Evolutionary conservation across 2,797 vertebrate species (phyloP).

Genomic region (Ataeniobius toweri): DNA sequence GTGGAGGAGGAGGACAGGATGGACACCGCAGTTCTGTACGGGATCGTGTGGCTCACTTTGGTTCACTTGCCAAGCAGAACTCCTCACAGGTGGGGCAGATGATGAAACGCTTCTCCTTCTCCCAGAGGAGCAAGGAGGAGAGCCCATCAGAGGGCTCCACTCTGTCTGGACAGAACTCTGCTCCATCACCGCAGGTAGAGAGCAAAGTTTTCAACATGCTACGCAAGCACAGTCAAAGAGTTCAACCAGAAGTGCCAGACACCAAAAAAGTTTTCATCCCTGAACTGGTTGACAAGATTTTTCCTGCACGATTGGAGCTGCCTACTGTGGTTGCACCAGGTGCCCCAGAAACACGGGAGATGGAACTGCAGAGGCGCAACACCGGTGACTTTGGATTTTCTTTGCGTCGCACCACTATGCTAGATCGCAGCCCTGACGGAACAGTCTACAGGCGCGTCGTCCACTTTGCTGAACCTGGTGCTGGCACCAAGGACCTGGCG

Average conservation of each 20-base stretch:
- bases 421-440: constrained; percentile 89
- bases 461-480: constrained; percentile 95
- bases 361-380: constrained; percentile 92
- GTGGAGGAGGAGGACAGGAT: constrained; percentile 71
- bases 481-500: constrained; percentile 93
- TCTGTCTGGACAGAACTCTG: constrained; percentile 90
- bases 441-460: constrained; percentile 90
- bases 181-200: constrained; percentile 92
- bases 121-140: constrained; percentile 92
- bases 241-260: constrained; percentile 43
- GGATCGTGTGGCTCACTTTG: constrained; percentile 91
- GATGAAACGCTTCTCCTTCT: constrained; percentile 98
- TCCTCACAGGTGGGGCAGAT: constrained; percentile 90
- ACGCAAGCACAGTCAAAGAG: constrained; percentile 75
- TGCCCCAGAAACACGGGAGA: constrained; percentile 82
- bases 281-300: constrained; percentile 86
- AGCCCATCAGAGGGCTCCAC: constrained; percentile 93
- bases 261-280: constrained; percentile 78
- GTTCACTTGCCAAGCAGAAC: constrained; percentile 93
- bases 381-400: constrained; percentile 98
- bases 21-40: constrained; percentile 89
- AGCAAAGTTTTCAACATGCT: constrained; percentile 85
- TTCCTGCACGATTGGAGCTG: constrained; percentile 84
- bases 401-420: constrained; percentile 92
- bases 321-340: constrained; percentile 85